phyloP scores from a whole-genome alignment of 2,888 invertebrate genomes.

The Drosophila suboccidentalis region DNA sequence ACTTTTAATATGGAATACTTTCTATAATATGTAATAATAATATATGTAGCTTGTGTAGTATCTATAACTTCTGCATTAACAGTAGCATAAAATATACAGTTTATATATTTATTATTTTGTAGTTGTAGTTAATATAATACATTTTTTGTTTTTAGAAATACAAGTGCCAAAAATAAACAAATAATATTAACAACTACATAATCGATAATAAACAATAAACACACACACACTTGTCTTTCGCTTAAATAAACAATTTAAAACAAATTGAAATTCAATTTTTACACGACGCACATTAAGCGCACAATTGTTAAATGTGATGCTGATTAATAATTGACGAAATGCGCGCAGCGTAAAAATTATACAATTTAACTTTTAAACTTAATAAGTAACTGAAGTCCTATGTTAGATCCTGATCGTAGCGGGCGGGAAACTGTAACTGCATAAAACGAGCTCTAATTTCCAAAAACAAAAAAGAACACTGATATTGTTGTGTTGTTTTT shows the following conservation, averaged over 20 bases:
- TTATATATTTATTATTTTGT: slow-evolving; percentile 64
- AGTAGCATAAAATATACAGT: slow-evolving; percentile 69
- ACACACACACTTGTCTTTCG: slow-evolving; percentile 64
- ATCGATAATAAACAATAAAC: slow-evolving; percentile 23
- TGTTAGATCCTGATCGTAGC: slow-evolving; percentile 50
- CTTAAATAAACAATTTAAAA: slow-evolving; percentile 37
- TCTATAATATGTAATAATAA: slow-evolving; percentile 67
- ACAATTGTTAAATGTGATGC: slow-evolving; percentile 59
- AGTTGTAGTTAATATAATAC: slow-evolving; percentile 75
- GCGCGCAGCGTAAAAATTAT: slow-evolving; percentile 68
- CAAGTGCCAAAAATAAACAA: slow-evolving; percentile 69
- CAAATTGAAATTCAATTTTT: slow-evolving; percentile 54
- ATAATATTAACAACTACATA: slow-evolving; percentile 66
- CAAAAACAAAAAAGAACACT: slow-evolving; percentile 65
- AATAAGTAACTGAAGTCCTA: slow-evolving; percentile 76
- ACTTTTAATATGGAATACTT: slow-evolving; percentile 71
- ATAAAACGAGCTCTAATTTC: slow-evolving; percentile 67
- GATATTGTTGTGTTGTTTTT: slow-evolving; percentile 52
- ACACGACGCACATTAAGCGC: slow-evolving; percentile 64
- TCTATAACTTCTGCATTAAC: slow-evolving; percentile 59
- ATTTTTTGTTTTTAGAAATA: slow-evolving; percentile 58
- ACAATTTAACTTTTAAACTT: slow-evolving; percentile 55
- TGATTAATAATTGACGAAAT: slow-evolving; percentile 52
- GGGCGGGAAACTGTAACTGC: slow-evolving; percentile 53
- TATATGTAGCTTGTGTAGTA: slow-evolving; percentile 46